Percentiles rank a stretch among this genome's conserved stretches.
phyloP scores from a whole-genome alignment of 2,113 vertebrate genomes.

The Clarias batrachus region DNA sequence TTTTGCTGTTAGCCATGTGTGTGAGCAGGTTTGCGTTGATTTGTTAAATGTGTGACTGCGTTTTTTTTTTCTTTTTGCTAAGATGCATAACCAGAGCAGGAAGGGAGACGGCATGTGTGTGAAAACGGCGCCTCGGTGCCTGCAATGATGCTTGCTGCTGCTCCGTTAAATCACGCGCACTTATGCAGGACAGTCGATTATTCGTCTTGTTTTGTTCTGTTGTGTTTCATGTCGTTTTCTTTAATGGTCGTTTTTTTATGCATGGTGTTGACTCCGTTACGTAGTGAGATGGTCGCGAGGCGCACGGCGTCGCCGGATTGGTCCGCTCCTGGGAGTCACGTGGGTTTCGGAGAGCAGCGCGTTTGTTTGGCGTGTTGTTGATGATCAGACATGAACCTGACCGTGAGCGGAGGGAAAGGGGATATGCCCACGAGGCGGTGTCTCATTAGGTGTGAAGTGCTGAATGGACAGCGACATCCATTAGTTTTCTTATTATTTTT shows the following conservation, averaged over 20 bases:
- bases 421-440: not conserved
- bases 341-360: slow-evolving; percentile 62
- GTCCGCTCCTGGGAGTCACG: slow-evolving; percentile 63
- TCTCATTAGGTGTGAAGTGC: slow-evolving; percentile 3
- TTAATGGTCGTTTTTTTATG: slow-evolving; percentile 8
- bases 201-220: not conserved
- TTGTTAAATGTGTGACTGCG: not conserved
- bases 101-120: not conserved
- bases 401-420: not conserved
- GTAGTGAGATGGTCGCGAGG: slow-evolving; percentile 40
- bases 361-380: slow-evolving; percentile 25
- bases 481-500: not conserved
- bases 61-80: not conserved
- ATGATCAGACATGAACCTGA: slow-evolving; percentile 5
- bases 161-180: slow-evolving; percentile 1
- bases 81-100: not conserved
- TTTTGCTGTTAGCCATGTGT: not conserved
- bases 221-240: not conserved
- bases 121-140: not conserved
- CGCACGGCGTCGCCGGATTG: slow-evolving; percentile 63
- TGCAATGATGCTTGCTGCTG: not conserved
- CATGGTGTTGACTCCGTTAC: slow-evolving; percentile 17
- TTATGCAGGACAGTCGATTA: not conserved
- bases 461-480: slow-evolving; percentile 40
- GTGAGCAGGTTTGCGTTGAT: not conserved